Conservation (phyloP, 1,140 invertebrate genomes). For the Agraylea sexmaculata region DNA sequence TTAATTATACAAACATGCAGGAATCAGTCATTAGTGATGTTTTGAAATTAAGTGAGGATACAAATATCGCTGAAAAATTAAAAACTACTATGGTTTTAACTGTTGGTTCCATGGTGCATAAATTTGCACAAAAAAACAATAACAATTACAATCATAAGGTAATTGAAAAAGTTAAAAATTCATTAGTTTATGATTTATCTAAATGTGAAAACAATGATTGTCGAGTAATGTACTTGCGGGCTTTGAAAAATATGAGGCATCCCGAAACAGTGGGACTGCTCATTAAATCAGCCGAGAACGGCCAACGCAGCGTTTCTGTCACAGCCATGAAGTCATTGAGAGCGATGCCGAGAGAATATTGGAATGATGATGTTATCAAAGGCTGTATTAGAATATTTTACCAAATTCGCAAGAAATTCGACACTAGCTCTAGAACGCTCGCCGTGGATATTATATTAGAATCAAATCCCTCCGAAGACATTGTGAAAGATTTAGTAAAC, state of each 20-base stretch:
- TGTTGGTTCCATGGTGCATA: constrained; percentile 47
- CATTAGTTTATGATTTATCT: constrained; percentile 38
- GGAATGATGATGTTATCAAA: constrained; percentile 36
- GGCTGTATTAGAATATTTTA: constrained; percentile 49
- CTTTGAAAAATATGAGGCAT: constrained; percentile 53
- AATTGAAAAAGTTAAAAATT: constrained; percentile 35
- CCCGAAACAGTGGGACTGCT: constrained; percentile 45
- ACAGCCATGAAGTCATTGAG: constrained; percentile 54
- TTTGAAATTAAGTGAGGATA: constrained; percentile 34
- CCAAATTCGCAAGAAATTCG: constrained; percentile 48
- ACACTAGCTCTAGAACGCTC: constrained; percentile 59
- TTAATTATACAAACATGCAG: constrained; percentile 9
- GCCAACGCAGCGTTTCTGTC: constrained; percentile 41
- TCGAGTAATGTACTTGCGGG: constrained; percentile 48
- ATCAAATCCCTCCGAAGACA: constrained; percentile 39
- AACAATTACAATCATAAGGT: constrained; percentile 22
- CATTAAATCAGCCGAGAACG: constrained; percentile 40
- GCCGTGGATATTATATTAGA: constrained; percentile 62
- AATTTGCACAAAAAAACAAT: constrained; percentile 23
- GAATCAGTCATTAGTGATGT: constrained; percentile 49
- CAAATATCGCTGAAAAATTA: constrained; percentile 43
- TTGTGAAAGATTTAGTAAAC: constrained; percentile 41
- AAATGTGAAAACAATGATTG: constrained; percentile 44
- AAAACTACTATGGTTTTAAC: constrained; percentile 53
- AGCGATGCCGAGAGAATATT: constrained; percentile 36